Evolutionary conservation across 2,113 vertebrate species (phyloP).

Genomic region (Lycaon pictus): DNA sequence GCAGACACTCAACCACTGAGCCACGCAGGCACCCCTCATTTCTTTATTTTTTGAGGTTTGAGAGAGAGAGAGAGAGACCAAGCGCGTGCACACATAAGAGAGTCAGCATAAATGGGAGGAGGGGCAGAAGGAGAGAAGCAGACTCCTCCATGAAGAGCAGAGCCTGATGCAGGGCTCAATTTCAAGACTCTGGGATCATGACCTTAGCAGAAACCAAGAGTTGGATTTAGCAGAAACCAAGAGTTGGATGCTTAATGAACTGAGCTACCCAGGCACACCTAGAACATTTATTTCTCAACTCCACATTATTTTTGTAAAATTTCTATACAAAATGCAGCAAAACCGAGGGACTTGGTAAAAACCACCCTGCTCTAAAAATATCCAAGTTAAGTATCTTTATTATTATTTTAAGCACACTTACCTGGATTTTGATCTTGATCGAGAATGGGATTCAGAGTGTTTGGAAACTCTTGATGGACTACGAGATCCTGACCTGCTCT

Average conservation of each 20-base stretch:
- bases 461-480: constrained; percentile 94
- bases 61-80: not conserved
- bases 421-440: constrained; percentile 96
- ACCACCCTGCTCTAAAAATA: not conserved
- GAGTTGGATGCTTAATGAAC: not conserved
- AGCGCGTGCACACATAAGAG: too few species aligned
- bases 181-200: too few species aligned
- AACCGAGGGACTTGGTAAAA: not conserved
- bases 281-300: not conserved
- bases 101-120: too few species aligned
- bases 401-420: constrained; percentile 81
- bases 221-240: not conserved
- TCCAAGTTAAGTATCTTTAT: not conserved
- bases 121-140: not conserved
- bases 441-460: constrained; percentile 93
- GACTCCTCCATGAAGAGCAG: not conserved
- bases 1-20: too few species aligned
- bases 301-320: not conserved
- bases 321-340: constrained; percentile 7
- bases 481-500: constrained; percentile 94
- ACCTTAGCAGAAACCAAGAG: not conserved
- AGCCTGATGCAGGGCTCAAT: not conserved
- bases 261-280: not conserved
- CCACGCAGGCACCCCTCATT: too few species aligned
- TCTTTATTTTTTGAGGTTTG: not conserved